These are phyloP conservation scores for Dipodomys stephensi DNA, from an alignment of 2,113 vertebrate genomes.

Conservation along the genomic window DNA sequence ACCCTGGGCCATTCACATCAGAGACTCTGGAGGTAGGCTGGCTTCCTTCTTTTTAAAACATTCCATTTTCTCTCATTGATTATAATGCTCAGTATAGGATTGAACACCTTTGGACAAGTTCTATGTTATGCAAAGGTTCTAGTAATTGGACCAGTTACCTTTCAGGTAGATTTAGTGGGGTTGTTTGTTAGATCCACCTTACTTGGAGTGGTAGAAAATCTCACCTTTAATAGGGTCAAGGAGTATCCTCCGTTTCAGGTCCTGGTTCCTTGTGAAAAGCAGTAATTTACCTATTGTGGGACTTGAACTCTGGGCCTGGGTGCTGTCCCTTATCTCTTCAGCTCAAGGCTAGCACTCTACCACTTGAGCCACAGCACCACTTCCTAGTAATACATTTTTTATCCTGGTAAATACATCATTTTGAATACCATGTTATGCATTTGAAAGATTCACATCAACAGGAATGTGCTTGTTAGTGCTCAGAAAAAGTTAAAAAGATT, in stretches of 20 bases:
- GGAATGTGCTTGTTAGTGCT: constrained; percentile 13
- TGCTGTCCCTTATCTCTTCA: too few species aligned
- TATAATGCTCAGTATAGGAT: background rate
- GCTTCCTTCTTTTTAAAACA: constrained; percentile 29
- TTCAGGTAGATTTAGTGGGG: background rate
- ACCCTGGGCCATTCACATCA: background rate
- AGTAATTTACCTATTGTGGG: background rate
- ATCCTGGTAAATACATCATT: constrained; percentile 16
- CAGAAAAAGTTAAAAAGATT: constrained; percentile 4
- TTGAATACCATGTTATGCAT: constrained; percentile 24
- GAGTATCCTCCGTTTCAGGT: background rate
- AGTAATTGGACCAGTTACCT: background rate
- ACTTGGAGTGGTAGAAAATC: background rate
- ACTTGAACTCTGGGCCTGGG: too few species aligned
- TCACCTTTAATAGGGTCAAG: background rate
- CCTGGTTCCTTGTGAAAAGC: constrained; percentile 2
- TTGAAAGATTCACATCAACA: constrained; percentile 43
- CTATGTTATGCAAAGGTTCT: background rate
- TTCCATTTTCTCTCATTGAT: background rate
- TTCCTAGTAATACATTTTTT: background rate
- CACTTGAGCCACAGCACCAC: too few species aligned
- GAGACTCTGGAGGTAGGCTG: background rate
- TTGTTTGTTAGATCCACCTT: constrained; percentile 2
- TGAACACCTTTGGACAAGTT: background rate
- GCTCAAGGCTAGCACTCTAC: too few species aligned